Conservation (phyloP, 2,113 vertebrate species). For the Rhynchopsitta pachyrhyncha region DNA sequence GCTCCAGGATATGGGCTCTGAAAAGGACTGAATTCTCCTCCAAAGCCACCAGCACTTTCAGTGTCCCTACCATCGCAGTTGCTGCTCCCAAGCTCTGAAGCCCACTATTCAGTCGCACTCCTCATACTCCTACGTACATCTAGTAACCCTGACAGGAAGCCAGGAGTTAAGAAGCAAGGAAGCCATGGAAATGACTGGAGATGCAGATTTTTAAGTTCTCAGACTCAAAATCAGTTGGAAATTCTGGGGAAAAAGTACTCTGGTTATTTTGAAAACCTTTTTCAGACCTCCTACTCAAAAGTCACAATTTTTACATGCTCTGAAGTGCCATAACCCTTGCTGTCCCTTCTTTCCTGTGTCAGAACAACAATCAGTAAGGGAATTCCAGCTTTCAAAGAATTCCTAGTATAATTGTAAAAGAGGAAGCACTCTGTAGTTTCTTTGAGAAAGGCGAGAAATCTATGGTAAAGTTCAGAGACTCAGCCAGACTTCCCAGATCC, state of each 20-base stretch:
- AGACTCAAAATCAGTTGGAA: background rate
- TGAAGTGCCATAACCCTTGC: background rate
- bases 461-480: background rate
- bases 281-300: background rate
- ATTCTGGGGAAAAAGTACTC: background rate
- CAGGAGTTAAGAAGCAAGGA: background rate
- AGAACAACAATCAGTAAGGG: background rate
- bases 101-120: background rate
- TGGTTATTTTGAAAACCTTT: background rate
- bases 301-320: background rate
- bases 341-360: background rate
- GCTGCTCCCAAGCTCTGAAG: background rate
- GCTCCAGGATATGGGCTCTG: background rate
- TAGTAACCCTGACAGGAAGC: background rate
- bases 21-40: background rate
- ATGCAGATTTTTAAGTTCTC: background rate
- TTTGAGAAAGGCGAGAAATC: constrained; percentile 1
- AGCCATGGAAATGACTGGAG: background rate
- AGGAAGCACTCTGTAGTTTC: background rate
- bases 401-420: background rate
- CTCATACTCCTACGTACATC: background rate
- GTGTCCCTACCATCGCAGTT: background rate
- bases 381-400: background rate
- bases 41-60: background rate
- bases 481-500: background rate